These are phyloP conservation scores for Parascotia fuliginaria DNA, from an alignment of 2,888 invertebrate genomes.

Conservation along the genomic window DNA sequence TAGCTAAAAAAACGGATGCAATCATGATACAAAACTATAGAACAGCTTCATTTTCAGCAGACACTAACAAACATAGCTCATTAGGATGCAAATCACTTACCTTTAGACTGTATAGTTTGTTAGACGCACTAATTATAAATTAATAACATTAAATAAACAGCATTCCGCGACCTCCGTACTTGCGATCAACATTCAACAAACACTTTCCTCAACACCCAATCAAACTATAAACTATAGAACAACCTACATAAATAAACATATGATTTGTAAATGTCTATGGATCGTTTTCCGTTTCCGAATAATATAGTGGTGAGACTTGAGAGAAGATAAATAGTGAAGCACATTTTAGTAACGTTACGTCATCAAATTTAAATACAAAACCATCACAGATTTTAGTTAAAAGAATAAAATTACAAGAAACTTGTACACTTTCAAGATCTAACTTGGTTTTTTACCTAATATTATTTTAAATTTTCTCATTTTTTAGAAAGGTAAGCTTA, in stretches of 20 bases:
- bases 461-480: too few species aligned
- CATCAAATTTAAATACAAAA: neutral
- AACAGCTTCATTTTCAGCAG: constrained; percentile 20
- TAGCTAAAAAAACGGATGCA: constrained; percentile 56
- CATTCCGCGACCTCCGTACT: constrained; percentile 79
- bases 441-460: too few species aligned
- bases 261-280: constrained; percentile 64
- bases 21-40: constrained; percentile 39
- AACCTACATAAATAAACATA: constrained; percentile 83
- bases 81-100: constrained; percentile 55
- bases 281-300: constrained; percentile 53
- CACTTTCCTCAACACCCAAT: constrained; percentile 79
- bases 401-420: too few species aligned
- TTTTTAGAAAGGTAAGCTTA: neutral
- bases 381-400: neutral
- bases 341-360: neutral
- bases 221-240: constrained; percentile 78
- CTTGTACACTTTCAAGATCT: too few species aligned
- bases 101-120: constrained; percentile 60
- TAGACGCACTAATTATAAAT: constrained; percentile 71
- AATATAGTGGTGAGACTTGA: constrained; percentile 16
- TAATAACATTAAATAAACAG: constrained; percentile 80
- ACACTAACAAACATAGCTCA: constrained; percentile 15
- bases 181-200: constrained; percentile 71
- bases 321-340: neutral